Conservation (phyloP, 2,797 vertebrate species). For the Siniperca undulata region DNA sequence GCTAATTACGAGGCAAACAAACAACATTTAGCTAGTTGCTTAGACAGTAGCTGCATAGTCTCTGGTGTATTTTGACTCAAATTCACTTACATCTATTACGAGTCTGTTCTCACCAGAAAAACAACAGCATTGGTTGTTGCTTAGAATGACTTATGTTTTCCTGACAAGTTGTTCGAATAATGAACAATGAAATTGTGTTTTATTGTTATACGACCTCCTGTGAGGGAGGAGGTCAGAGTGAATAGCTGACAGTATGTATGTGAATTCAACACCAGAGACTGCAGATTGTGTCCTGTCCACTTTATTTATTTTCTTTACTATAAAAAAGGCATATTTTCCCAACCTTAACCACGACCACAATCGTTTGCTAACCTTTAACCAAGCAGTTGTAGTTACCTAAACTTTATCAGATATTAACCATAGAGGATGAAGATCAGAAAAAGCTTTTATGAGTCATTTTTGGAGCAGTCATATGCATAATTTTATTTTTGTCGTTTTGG, state of each 20-base stretch:
- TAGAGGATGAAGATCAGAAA: neutral
- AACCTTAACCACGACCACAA: neutral
- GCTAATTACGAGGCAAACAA: slow-evolving; percentile 61
- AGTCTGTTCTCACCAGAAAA: slow-evolving; percentile 31
- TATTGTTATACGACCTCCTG: neutral
- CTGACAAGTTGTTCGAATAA: slow-evolving; percentile 20
- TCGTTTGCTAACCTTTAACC: neutral
- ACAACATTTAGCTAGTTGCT: slow-evolving; percentile 39
- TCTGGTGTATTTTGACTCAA: slow-evolving; percentile 71
- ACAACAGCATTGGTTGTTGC: slow-evolving; percentile 7
- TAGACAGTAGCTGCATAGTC: slow-evolving; percentile 53
- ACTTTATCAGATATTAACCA: neutral
- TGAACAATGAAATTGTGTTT: neutral
- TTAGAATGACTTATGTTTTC: slow-evolving; percentile 17
- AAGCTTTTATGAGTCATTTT: neutral
- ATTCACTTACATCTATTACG: slow-evolving; percentile 68
- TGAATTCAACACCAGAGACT: neutral
- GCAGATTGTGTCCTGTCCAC: neutral
- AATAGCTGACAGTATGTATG: neutral
- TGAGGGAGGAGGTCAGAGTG: neutral
- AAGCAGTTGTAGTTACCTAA: neutral
- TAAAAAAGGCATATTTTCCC: neutral
- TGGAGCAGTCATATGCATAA: neutral
- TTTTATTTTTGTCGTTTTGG: neutral
- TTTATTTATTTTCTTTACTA: slow-evolving; percentile 1